A percentile compares a stretch with the other conserved stretches of the same genome.
Evolutionary conservation across 2,113 vertebrate species (phyloP).

Genomic region (Scophthalmus maximus): DNA sequence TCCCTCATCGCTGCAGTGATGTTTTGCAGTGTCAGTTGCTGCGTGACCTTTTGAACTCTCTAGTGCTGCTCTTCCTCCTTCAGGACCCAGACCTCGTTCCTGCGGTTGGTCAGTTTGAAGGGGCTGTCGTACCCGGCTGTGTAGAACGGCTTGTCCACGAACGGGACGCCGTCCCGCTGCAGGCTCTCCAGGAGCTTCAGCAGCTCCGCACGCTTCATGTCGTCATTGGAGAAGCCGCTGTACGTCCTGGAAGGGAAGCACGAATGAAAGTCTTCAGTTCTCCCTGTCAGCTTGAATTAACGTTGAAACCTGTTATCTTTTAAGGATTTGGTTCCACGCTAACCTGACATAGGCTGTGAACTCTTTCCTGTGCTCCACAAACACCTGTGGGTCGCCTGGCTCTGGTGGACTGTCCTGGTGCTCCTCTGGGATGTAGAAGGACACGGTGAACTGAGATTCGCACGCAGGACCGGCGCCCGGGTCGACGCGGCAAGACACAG

Average conservation of each 20-base stretch:
- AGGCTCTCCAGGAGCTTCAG: constrained; percentile 82
- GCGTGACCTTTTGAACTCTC: background rate
- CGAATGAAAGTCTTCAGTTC: background rate
- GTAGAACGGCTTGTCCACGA: constrained; percentile 84
- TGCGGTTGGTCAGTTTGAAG: constrained; percentile 84
- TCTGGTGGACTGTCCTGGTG: constrained; percentile 80
- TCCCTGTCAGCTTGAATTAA: too few species aligned
- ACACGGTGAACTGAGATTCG: constrained; percentile 78
- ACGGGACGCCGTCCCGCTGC: constrained; percentile 80
- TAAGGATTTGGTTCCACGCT: background rate
- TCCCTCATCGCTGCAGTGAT: background rate
- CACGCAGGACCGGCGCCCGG: constrained; percentile 80
- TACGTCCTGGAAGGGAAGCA: constrained; percentile 73
- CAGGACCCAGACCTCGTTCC: constrained; percentile 85
- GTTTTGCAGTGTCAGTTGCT: too few species aligned
- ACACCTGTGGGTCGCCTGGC: constrained; percentile 78
- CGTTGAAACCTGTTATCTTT: background rate
- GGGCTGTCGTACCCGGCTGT: constrained; percentile 84
- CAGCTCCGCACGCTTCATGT: constrained; percentile 84
- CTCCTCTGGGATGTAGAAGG: constrained; percentile 80
- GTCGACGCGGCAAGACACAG: constrained; percentile 80
- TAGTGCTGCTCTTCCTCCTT: constrained; percentile 63
- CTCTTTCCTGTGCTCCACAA: constrained; percentile 84
- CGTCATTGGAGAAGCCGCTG: constrained; percentile 80
- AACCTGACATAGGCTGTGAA: constrained; percentile 85